A percentile compares a stretch with the other conserved stretches of the same genome.
Evolutionary conservation across 1,140 invertebrate genomes (phyloP).

Genomic region (Drosophila obscura): DNA sequence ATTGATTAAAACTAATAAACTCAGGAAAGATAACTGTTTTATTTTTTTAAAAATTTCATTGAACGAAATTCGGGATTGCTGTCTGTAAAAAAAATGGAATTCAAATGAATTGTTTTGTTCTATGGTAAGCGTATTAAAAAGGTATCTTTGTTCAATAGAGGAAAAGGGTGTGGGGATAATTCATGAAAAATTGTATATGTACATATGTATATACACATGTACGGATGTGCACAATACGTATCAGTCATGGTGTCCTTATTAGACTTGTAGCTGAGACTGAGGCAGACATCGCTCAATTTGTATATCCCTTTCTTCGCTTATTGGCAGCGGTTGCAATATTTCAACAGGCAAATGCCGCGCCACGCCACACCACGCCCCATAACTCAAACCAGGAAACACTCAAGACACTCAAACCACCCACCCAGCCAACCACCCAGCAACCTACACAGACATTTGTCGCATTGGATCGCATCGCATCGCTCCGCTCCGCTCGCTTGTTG

Average conservation of each 20-base stretch:
- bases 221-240: constrained; percentile 43
- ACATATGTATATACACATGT: background rate
- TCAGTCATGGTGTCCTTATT: constrained; percentile 57
- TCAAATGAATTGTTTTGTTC: no score
- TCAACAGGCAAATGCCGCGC: constrained; percentile 59
- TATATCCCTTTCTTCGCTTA: constrained; percentile 59
- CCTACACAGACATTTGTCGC: constrained; percentile 11
- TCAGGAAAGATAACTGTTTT: no score
- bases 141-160: no score
- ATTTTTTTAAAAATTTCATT: no score
- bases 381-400: constrained; percentile 1
- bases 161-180: no score
- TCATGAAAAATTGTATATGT: no score
- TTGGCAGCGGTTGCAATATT: constrained; percentile 58
- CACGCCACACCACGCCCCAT: constrained; percentile 51
- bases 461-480: constrained; percentile 15
- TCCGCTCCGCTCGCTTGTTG: constrained; percentile 60
- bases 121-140: no score
- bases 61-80: no score
- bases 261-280: constrained; percentile 48
- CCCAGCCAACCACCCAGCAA: background rate
- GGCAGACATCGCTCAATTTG: constrained; percentile 54
- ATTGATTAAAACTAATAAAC: no score
- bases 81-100: no score
- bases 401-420: no score